Percentiles rank a stretch among this genome's conserved stretches.
Conservation (phyloP, 53 echinoderm and acorn worm species). For the Pentamera pediparva region DNA sequence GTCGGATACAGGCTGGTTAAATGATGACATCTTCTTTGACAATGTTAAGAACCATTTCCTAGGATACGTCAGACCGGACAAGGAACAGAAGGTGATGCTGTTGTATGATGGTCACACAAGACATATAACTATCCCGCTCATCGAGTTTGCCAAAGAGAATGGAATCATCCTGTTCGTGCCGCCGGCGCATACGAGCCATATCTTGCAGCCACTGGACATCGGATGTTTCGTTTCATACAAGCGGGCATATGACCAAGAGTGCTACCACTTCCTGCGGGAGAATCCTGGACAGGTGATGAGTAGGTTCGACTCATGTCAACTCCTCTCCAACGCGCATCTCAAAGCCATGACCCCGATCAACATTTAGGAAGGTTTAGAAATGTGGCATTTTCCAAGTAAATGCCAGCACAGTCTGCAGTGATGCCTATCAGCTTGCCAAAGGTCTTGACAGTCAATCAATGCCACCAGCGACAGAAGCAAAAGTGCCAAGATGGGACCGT, state of each 20-base stretch:
- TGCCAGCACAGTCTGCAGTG: not conserved
- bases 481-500: no score
- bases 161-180: constrained; percentile 19
- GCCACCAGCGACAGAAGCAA: no score
- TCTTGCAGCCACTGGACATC: constrained; percentile 35
- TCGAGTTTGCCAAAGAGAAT: constrained; percentile 17
- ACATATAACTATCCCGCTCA: constrained; percentile 30
- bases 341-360: not conserved
- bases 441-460: not conserved
- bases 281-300: not conserved
- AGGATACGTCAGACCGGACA: not conserved
- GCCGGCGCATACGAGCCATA: constrained; percentile 30
- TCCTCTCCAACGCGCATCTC: not conserved
- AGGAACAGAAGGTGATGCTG: constrained; percentile 11
- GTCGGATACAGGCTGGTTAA: constrained; percentile 15
- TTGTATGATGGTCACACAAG: constrained; percentile 21
- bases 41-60: constrained; percentile 7
- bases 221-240: constrained; percentile 21
- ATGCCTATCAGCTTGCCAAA: not conserved
- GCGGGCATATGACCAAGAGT: not conserved
- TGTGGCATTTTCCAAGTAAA: not conserved
- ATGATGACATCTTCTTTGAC: not conserved
- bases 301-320: not conserved
- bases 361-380: not conserved
- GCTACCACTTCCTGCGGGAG: not conserved